Evolutionary conservation across 2,113 vertebrate genomes (phyloP), one percentile per base, ranked within the genome.

Genomic region (Campylorhamphus procurvoides): DNA sequence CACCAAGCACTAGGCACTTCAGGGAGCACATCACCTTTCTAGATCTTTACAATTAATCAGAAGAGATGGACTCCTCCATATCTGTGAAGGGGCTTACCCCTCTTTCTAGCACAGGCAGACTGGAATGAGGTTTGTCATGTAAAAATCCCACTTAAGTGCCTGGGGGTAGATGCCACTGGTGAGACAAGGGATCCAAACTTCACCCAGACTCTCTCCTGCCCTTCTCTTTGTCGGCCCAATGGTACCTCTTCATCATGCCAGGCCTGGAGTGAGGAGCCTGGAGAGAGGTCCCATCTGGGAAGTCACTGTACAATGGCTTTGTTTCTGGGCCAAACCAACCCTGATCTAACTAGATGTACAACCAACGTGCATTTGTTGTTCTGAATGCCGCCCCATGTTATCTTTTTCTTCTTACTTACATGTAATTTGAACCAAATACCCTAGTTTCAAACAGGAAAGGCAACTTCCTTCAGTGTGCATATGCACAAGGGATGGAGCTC

Each of bases 61-160:
- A 80, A 85, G 52, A 94, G 59, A 82, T 3, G 19, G n/a, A 31
- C 6, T 55, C 27, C 33, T 89, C 64, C 8, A 1, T 17, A n/a
- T 35, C 64, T 68, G 44, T 28, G 66, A 72, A 44, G 18, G 9
- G 27, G 4, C 27, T 81, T 53, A 18, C 16, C 9, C 59, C 14
- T 56, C 35, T 73, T 82, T 35, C 33, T 40, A 47, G 53, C 39
- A 87, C 50, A 62, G 59, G 23, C 68, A 91, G 42, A 31, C 59
- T 62, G 58, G 55, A 22, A 69, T 78, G 55, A 84, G 31, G 25
- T 14, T 29, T 83, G 31, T 84, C 35, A 23, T 19, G 23, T 27
- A 84, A 59, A 68, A 87, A 91, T 60, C 68, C 86, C 68, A 50
- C 42, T 69, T 81, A 86, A 96, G 80, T 88, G 68, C 90, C 76